Evolutionary conservation across 2,888 invertebrate genomes (phyloP), one percentile per base, ranked within the genome.

Genomic region (Drosophila acutilabella): DNA sequence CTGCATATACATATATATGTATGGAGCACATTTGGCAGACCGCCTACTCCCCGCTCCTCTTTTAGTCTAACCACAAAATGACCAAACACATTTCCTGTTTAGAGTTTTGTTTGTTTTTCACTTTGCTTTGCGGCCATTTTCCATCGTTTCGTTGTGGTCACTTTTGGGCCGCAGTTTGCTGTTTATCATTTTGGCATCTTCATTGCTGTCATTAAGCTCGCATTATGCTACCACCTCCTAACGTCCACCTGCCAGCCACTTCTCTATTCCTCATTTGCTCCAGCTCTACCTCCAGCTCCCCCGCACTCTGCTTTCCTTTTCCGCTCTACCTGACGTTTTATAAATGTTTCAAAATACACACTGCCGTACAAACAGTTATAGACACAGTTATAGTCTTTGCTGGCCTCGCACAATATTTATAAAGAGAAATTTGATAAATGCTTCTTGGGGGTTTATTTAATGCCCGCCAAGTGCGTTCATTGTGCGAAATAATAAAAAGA

Each of bases 111-210:
- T 66, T 84, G 56, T 64, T 68, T 70, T 67, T 68, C 50, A 41
- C 41, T 33, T 68, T 69, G 41, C 47, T 64, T 78, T 64, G 44
- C 50, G 62, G 66, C 58, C 76, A 65, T 54, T 78, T 61, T 52
- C 64, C 69, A 64, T 50, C 36, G 70, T 7, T 66, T 53, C 60
- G 71, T 53, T 56, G 69, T 51, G 73, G 80, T 61, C 78, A 74
- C 67, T 77, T 79, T 78, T 56, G 64, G 78, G 71, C 77, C 69
- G 66, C 69, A 65, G 73, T 78, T 82, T 75, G 84, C 71, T 81
- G 88, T 89, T 86, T 86, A 88, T 88, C 89, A 86, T 88, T 86
- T 89, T 89, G 88, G 89, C 86, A 88, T 83, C 89, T 89, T 89
- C 89, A 89, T 85, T 83, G 86, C 88, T 88, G 88, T 86, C 89